phyloP scores from a whole-genome alignment of 2,888 invertebrate species.

The Metallyticus violacea region DNA sequence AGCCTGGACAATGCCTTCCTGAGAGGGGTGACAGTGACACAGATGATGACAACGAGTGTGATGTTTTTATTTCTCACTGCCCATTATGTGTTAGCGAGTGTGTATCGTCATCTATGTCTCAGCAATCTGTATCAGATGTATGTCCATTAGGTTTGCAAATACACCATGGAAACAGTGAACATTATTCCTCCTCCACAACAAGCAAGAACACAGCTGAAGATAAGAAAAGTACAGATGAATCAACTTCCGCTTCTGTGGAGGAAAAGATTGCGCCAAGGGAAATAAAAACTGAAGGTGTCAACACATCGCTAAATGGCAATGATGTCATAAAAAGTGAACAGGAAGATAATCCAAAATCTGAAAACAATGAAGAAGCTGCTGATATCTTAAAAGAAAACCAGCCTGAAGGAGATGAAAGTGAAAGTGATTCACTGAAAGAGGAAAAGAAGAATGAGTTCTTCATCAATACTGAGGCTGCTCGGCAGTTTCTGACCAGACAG shows the following conservation, averaged over 20 bases:
- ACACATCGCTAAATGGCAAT: neutral
- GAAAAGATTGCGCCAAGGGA: constrained; percentile 34
- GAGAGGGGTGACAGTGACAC: constrained; percentile 48
- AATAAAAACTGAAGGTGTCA: neutral
- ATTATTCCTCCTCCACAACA: constrained; percentile 55
- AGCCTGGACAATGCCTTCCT: constrained; percentile 48
- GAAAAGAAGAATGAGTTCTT: constrained; percentile 63
- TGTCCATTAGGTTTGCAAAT: constrained; percentile 61
- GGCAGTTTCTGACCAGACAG: constrained; percentile 71
- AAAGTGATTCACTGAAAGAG: constrained; percentile 46
- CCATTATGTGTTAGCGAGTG: constrained; percentile 61
- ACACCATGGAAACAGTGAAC: constrained; percentile 57
- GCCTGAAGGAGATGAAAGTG: constrained; percentile 38
- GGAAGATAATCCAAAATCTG: neutral
- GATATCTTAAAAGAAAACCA: neutral
- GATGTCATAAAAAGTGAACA: neutral
- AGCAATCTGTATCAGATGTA: constrained; percentile 60
- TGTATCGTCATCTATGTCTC: constrained; percentile 57
- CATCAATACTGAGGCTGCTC: constrained; percentile 75
- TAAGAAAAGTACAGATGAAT: constrained; percentile 56
- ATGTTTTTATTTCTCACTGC: constrained; percentile 64
- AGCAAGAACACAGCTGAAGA: constrained; percentile 52
- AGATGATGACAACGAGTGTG: constrained; percentile 61
- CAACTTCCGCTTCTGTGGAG: constrained; percentile 54
- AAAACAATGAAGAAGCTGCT: neutral